Evolutionary conservation across 2,797 vertebrate species (phyloP).

Genomic region (Poecilia wingei): DNA sequence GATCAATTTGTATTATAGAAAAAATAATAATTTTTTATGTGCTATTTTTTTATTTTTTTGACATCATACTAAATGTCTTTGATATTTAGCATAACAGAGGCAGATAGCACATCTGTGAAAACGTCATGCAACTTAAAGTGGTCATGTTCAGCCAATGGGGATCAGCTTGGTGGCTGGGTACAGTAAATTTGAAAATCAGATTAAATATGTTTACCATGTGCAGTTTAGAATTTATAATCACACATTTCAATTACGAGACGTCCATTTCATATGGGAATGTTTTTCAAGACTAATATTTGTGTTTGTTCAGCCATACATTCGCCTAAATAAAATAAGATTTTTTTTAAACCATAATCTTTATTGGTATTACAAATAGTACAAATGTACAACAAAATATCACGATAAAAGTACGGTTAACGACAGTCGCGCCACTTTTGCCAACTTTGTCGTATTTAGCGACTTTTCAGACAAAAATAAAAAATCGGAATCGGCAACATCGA

Average conservation of each 20-base stretch:
- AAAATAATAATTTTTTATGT: background rate
- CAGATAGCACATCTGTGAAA: slow-evolving; percentile 49
- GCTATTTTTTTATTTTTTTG: background rate
- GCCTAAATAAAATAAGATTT: too few relatives aligned
- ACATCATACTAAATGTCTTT: slow-evolving; percentile 1
- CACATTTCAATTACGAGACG: too few relatives aligned
- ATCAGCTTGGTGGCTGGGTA: slow-evolving; percentile 6
- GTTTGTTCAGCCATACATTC: too few relatives aligned
- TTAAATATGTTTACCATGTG: too few relatives aligned
- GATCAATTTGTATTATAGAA: slow-evolving; percentile 29
- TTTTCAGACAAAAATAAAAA: background rate
- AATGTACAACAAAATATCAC: too few relatives aligned
- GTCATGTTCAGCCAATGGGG: background rate
- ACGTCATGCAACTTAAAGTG: slow-evolving; percentile 15
- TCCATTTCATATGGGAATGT: too few relatives aligned
- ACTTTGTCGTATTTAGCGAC: background rate
- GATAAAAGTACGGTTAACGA: background rate
- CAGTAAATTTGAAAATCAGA: too few relatives aligned
- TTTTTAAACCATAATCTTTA: too few relatives aligned
- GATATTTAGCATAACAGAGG: slow-evolving; percentile 10
- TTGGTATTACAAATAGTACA: too few relatives aligned
- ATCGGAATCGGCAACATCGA: too few relatives aligned
- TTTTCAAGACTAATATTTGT: too few relatives aligned
- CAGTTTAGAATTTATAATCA: too few relatives aligned
- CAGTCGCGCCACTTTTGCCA: background rate